Evolutionary conservation across 1,140 invertebrate species (phyloP).

Genomic region (Latrodectus geometricus): DNA sequence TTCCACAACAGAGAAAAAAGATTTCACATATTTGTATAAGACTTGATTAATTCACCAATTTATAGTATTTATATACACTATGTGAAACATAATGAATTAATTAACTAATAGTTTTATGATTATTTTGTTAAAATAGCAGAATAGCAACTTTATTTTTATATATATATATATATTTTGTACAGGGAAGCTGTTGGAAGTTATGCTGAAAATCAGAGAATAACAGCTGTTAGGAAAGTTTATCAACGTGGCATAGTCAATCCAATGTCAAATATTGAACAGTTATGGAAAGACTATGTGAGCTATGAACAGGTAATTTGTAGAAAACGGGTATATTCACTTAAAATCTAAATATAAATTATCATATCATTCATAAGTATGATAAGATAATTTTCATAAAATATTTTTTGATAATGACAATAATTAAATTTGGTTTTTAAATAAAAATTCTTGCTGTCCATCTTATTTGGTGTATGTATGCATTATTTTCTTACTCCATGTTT

Average conservation of each 20-base stretch:
- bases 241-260: constrained; percentile 84
- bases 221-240: constrained; percentile 92
- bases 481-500: too few relatives aligned
- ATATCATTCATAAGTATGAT: background rate
- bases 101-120: too few relatives aligned
- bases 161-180: constrained; percentile 52
- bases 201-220: constrained; percentile 99
- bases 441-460: background rate
- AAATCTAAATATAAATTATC: background rate
- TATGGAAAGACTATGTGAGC: constrained; percentile 98
- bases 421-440: too few relatives aligned
- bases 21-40: too few relatives aligned
- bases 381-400: too few relatives aligned
- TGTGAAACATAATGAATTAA: too few relatives aligned
- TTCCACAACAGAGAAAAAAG: too few relatives aligned
- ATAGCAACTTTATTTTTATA: background rate
- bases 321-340: background rate
- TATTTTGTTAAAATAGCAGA: background rate
- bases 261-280: constrained; percentile 95
- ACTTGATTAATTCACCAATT: too few relatives aligned
- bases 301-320: constrained; percentile 72
- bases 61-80: too few relatives aligned
- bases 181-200: constrained; percentile 96
- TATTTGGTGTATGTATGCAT: too few relatives aligned
- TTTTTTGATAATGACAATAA: too few relatives aligned